A percentile compares a stretch with the other conserved stretches of the same genome.
These are phyloP conservation scores for Eupleurogrammus muticus DNA, from an alignment of 2,797 vertebrate genomes.

Conservation along the genomic window DNA sequence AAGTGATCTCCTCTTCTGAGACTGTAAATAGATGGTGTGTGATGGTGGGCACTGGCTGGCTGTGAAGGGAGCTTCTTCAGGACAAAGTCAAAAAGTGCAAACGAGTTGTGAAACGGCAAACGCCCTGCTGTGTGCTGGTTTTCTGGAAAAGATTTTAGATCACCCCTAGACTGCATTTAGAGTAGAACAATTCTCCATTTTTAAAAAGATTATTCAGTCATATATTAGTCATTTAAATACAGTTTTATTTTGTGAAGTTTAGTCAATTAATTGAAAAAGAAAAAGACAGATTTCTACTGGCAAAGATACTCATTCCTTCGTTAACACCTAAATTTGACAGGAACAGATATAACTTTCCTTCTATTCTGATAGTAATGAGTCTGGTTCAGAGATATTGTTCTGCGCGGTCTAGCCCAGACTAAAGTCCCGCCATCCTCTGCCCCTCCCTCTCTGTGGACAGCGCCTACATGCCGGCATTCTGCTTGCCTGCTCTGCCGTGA, in stretches of 20 bases:
- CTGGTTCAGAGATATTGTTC: neutral
- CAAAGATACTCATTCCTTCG: neutral
- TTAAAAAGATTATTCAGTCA: neutral
- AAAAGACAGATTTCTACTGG: neutral
- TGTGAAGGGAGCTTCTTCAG: no score
- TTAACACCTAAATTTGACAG: neutral
- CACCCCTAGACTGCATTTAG: no score
- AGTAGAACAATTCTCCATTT: no score
- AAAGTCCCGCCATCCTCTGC: conserved; percentile 39
- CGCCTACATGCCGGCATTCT: conserved; percentile 50
- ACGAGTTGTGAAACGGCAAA: no score
- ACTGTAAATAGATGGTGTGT: no score
- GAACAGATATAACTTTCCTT: neutral
- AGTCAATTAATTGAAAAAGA: no score
- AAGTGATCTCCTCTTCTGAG: no score
- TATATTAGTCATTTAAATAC: neutral
- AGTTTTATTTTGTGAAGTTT: neutral
- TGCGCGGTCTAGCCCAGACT: conserved; percentile 12
- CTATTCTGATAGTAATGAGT: neutral
- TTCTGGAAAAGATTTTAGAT: no score
- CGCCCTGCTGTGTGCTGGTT: no score
- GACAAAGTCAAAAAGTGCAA: no score
- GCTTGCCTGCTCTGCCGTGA: conserved; percentile 66
- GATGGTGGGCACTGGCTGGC: no score
- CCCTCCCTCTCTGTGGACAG: conserved; percentile 34